These are phyloP conservation scores for Ctenosaura bakeri DNA, from an alignment of 2,797 vertebrate species.

Conservation along the genomic window DNA sequence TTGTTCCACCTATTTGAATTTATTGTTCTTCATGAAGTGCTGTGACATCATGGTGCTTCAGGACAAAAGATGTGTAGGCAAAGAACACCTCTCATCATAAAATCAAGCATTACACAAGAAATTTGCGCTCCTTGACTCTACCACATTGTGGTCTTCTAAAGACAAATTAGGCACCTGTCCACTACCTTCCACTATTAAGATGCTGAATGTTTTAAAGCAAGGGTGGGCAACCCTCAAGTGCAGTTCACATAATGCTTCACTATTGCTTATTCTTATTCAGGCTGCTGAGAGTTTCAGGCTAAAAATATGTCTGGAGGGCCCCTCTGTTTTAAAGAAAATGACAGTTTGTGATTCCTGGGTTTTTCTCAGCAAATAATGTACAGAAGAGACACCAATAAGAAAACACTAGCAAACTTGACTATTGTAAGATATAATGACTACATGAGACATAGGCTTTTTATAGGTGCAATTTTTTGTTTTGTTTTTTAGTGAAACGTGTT, in stretches of 20 bases:
- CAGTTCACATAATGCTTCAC: too few species aligned
- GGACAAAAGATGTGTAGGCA: neutral
- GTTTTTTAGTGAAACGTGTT: constrained; percentile 9
- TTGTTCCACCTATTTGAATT: neutral
- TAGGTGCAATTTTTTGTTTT: constrained; percentile 22
- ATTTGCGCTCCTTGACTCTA: neutral
- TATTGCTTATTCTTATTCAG: neutral
- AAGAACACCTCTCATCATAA: neutral
- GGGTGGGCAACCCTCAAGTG: too few species aligned
- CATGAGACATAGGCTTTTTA: constrained; percentile 6
- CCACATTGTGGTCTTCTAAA: neutral
- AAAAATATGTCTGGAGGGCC: too few species aligned
- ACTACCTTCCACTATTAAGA: neutral
- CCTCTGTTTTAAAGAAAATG: neutral
- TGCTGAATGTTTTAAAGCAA: constrained; percentile 1
- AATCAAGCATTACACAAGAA: neutral
- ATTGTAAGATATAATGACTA: constrained; percentile 7
- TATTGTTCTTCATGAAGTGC: neutral
- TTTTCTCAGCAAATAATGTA: constrained; percentile 26
- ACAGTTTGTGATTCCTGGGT: constrained; percentile 3
- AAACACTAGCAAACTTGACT: neutral
- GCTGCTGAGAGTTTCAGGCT: neutral
- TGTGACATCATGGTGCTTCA: neutral
- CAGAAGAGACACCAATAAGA: constrained; percentile 31
- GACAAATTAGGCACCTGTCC: neutral